These are phyloP conservation scores for Phenganax marumi DNA, from an alignment of 92 coral and sea anemone species.

Conservation along the genomic window DNA sequence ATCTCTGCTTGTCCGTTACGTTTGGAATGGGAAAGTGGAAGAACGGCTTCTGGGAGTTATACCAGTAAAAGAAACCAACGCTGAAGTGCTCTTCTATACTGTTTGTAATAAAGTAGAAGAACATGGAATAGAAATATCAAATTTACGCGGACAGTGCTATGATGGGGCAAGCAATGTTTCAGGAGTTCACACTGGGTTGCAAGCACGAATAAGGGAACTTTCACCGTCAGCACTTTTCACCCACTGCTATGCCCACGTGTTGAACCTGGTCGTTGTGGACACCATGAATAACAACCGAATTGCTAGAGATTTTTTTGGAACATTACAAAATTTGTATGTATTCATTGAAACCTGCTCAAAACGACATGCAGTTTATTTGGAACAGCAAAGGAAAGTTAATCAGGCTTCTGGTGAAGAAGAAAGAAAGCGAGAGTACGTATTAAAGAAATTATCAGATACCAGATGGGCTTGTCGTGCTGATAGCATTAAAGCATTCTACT, in stretches of 20 bases:
- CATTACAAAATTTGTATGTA: slow-evolving; percentile 18
- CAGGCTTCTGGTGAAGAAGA: slow-evolving; percentile 15
- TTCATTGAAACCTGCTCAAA: slow-evolving; percentile 24
- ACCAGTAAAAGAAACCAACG: slow-evolving; percentile 32
- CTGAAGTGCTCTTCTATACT: slow-evolving; percentile 21
- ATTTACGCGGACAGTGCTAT: slow-evolving; percentile 57
- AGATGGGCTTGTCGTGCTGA: slow-evolving; percentile 35
- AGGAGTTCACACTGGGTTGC: slow-evolving; percentile 52
- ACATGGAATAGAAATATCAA: slow-evolving; percentile 35
- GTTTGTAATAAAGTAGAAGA: slow-evolving; percentile 28
- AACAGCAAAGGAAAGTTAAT: slow-evolving; percentile 20
- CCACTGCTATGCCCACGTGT: slow-evolving; percentile 57
- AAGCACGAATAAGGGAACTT: slow-evolving; percentile 40
- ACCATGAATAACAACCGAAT: slow-evolving; percentile 3
- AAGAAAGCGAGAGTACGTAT: slow-evolving; percentile 33
- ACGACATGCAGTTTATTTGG: slow-evolving; percentile 27
- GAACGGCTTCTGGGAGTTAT: slow-evolving; percentile 24
- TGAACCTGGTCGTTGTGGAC: slow-evolving; percentile 47
- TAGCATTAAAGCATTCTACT: slow-evolving; percentile 13
- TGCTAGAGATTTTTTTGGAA: slow-evolving; percentile 31
- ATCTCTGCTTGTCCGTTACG: background rate
- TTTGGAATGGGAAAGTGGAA: slow-evolving; percentile 19
- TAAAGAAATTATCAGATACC: slow-evolving; percentile 31
- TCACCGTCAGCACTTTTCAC: slow-evolving; percentile 54
- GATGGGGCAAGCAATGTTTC: slow-evolving; percentile 60